Conservation (phyloP, 1,140 invertebrate genomes). For the Halictus rubicundus region DNA sequence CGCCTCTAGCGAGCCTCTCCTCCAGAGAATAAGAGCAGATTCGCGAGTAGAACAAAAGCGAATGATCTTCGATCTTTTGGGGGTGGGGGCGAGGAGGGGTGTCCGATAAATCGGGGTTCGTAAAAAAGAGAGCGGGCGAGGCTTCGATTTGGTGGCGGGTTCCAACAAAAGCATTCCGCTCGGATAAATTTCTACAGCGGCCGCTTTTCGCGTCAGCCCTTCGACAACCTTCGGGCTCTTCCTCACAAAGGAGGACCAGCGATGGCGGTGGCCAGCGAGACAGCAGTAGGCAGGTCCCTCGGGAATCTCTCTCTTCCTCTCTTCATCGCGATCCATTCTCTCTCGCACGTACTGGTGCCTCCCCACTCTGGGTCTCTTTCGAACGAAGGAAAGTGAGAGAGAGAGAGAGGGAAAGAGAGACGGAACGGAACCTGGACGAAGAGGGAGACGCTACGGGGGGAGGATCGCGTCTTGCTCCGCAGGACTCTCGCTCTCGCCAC, state of each 20-base stretch:
- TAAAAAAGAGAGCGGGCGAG: not conserved
- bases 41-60: slow-evolving; percentile 13
- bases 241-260: slow-evolving; percentile 57
- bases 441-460: slow-evolving; percentile 11
- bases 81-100: not conserved
- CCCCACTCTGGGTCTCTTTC: not conserved
- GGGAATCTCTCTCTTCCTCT: slow-evolving; percentile 41
- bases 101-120: slow-evolving; percentile 14
- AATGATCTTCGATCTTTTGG: not conserved
- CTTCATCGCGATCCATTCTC: not conserved
- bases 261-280: slow-evolving; percentile 36
- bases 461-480: slow-evolving; percentile 62
- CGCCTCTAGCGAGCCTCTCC: no score
- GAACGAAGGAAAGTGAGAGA: not conserved
- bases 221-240: slow-evolving; percentile 55
- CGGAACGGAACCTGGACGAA: not conserved
- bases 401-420: not conserved
- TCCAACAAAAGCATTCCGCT: slow-evolving; percentile 47
- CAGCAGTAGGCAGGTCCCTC: slow-evolving; percentile 65
- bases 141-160: slow-evolving; percentile 32
- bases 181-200: slow-evolving; percentile 48
- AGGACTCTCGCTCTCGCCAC: slow-evolving; percentile 71
- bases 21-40: not conserved
- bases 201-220: slow-evolving; percentile 56
- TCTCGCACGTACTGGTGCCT: not conserved